Base-by-base conservation (phyloP, 2,888 invertebrate species). In the Eupithecia vulgata region DNA sequence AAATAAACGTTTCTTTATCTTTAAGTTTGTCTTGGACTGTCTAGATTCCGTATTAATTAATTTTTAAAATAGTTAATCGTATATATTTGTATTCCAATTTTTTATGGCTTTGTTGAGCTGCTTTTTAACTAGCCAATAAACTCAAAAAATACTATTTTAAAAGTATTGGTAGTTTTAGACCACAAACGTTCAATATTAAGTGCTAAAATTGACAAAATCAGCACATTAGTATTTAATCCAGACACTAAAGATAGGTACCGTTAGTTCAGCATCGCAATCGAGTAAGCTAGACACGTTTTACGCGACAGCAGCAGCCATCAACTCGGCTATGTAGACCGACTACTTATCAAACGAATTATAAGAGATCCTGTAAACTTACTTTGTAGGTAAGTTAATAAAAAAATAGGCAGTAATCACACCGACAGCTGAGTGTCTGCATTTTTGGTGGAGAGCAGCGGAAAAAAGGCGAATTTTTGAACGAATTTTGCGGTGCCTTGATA, bases 341-440 rank as follows among this genome's bases (percentile, higher is more conserved):
- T 72, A 70, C 72, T 75, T 75, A 75, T 72, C 75, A 65, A 45
- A 68, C 70, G 72, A 75, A 75, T 75, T 66, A 73, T 70, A 42
- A n/a, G 67, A 64, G 8, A 37, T 67, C 75, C 64, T 72, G 69
- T 30, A 34, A 66, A 40, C 62, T 72, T 67, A 72, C 75, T 45
- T 70, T 75, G 72, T 74, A 59, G 34, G 62, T 64, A 65, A 65
- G n/a, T 65, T 37, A 6, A 7, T 21, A 1, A 42, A 13, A 12
- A 21, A 61, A 64, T 21, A 8, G 61, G 6, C 37, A 35, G n/a
- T n/a, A 37, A 64, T 4, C 17, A 62, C 34, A 30, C 6, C 2
- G 5, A 61, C 48, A n/a, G n/a, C n/a, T 8, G 7, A 21, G 6
- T 48, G 48, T 2, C 21, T 52, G 48, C 4, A 1, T 10, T 52